Base-by-base conservation (phyloP, 2,113 vertebrate genomes). In the Atherinomorus stipes region DNA sequence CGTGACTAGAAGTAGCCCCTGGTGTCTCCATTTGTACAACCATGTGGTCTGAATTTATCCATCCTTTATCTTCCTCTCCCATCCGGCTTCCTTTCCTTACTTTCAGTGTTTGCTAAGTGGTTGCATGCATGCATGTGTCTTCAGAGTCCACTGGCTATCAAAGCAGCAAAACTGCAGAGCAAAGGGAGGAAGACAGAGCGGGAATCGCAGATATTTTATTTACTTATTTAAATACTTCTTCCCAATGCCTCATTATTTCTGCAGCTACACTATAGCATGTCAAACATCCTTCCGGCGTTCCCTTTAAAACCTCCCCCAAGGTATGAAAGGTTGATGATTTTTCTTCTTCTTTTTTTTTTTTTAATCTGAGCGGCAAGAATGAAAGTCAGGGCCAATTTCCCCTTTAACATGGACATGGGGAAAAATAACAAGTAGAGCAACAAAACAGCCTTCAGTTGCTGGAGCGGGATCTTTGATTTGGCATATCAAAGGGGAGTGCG, bases 41-140 rank as follows among this genome's bases (percentile, higher is more conserved):
- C 80, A 88, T 89, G 90, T 94, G 93, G 89, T 93, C 90, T 89
- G 89, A 83, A 87, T 94, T 94, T 91, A 88, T 76, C 81, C 69
- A 69, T 81, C 81, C 81, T 79, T 88, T 89, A 92, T 93, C 83
- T 92, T 23, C 69, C 57, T 64, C 78, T 90, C 84, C 79, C 87
- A 89, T 92, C 91, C 83, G 74, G 87, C 81, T 90, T 90, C 87
- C 89, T 86, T 71, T 89, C 88, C 85, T 79, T 57, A 68, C 85
- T 74, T 34, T 34, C 64, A 38, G 49, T 62, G 74, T 76, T 65
- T 64, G 62, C 75, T 90, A 90, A 91, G 88, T 92, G 90, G 83
- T 88, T 92, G 74, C 87, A 91, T 85, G 28, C 87, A 65, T 67
- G 47, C 71, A 69, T 58, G 71, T 66, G 83, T 84, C 76, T 84